Percentiles rank a stretch among this genome's conserved stretches.
Evolutionary conservation across 2,113 vertebrate species (phyloP).

Genomic region (Monopterus albus): DNA sequence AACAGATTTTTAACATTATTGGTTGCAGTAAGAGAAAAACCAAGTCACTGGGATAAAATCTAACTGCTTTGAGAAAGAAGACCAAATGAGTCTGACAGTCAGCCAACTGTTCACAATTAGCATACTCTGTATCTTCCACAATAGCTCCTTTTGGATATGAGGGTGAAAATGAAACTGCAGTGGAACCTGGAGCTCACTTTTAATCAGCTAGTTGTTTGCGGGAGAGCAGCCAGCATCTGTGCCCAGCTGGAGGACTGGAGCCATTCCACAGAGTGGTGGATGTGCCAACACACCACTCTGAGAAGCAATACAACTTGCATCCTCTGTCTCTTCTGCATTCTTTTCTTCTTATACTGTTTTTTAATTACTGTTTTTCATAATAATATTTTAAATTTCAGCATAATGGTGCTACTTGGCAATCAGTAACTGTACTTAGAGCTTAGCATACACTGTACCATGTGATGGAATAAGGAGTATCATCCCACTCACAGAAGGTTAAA

Average conservation of each 20-base stretch:
- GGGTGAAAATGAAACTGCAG: no score
- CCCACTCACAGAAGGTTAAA: no score
- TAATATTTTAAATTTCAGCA: no score
- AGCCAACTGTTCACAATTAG: neutral
- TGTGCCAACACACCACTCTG: neutral
- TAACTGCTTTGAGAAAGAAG: neutral
- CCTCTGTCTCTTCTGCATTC: neutral
- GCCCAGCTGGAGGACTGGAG: conserved; percentile 4
- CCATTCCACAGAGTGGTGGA: neutral
- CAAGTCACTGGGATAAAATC: neutral
- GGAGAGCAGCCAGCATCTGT: neutral
- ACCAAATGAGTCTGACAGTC: neutral
- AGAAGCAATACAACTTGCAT: no score
- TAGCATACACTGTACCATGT: no score
- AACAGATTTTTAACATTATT: neutral
- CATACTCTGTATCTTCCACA: neutral
- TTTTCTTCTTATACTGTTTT: neutral
- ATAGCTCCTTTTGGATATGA: neutral
- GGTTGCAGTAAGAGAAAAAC: neutral
- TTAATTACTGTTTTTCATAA: neutral
- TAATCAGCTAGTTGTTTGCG: neutral
- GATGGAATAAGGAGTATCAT: no score
- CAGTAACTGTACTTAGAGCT: no score
- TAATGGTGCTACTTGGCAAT: no score
- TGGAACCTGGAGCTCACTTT: neutral